Base-by-base conservation (phyloP, 1,140 invertebrate species). In the Muscidifurax raptorellus region DNA sequence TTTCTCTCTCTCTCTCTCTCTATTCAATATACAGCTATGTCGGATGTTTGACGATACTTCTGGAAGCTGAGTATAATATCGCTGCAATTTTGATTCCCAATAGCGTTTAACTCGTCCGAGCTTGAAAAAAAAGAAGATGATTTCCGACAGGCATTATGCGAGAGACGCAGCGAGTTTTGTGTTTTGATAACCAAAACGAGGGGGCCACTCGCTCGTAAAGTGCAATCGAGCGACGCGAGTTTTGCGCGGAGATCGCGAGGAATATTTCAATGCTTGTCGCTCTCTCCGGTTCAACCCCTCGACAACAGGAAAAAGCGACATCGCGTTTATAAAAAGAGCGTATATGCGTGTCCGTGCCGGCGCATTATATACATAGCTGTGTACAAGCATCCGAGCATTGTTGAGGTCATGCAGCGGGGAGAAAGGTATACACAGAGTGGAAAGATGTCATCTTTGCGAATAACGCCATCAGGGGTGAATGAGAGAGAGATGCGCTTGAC, bases 371-470 rank as follows among this genome's bases (percentile, higher is more conserved):
- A 3, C 4, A 2, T 15, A 12, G 2, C 64, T 27, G 67, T 27
- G 67, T 30, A 69, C 67, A 69, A 69, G 67, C 28, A 69, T 7
- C 3, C 47, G 13, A 0, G 74, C 74, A 76, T 76, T 76, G 74
- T 76, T 47, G 74, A 25, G 74, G 36, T 47, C 74, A 32, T 40
- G 67, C 28, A n/a, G 25, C 67, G 67, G 22, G 71, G 32, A 28
- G 22, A 59, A 59, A 59, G 52, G 22, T n/a, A 22, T 40, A 40
- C 6, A 40, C 0, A 18, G 15, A 64, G 59, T 25, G 36, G 18
- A 64, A 88, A 88, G 90, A 91, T 90, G 89, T 91, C 90, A 90
- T 89, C 87, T 84, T 86, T 78, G 85, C 87, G 84, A 59, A 59
- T 59, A n/a, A 52, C 47, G 47, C 47, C 85, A 78, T 77, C 85